Evolutionary conservation across 1,140 invertebrate species (phyloP), one percentile per base, ranked within the genome.

Genomic region (Liolophura sinensis): DNA sequence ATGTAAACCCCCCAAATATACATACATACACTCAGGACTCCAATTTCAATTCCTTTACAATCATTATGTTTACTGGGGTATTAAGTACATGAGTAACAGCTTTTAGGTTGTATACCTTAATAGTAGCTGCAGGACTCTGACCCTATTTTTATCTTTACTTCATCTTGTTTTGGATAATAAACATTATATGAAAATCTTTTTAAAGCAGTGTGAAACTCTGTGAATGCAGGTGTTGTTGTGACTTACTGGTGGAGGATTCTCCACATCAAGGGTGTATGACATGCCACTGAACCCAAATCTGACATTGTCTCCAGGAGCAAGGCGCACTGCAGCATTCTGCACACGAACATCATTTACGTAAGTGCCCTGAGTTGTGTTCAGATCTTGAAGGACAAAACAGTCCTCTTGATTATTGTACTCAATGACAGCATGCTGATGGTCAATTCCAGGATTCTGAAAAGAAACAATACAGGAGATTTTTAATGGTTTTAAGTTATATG

Each of bases 331-430:
- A 14, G 83, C 82, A 74, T 85, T 85, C 65, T 85, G 83, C 54
- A 85, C 74, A 27, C 82, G 69, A 31, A 78, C 79, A 64, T 85
- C 81, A 67, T 85, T 85, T 1, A 85, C 80, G 71, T 84, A 85
- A 11, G 82, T 85, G 24, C 84, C 84, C 60, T 82, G 78, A 20
- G 75, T 72, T 16, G 82, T 78, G 70, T 85, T 85, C 27, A 85
- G 69, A 69, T 85, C 84, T 71, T 85, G 80, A 18, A 85, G 62
- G 11, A 85, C 72, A 72, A 75, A 84, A 68, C 81, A 80, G 40
- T 79, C 78, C 68, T 85, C 83, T 59, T 78, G 73, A 51, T 83
- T 79, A 66, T 74, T 77, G 71, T 78, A 84, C 69, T 85, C 83
- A 31, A 85, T 75, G 6, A 84, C 71, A 59, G 82, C 81, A 71